Percentiles rank a stretch among this genome's conserved stretches.
phyloP scores from a whole-genome alignment of 30 jellyfish, hydroid and myxozoan species.

The Hydra vulgaris region DNA sequence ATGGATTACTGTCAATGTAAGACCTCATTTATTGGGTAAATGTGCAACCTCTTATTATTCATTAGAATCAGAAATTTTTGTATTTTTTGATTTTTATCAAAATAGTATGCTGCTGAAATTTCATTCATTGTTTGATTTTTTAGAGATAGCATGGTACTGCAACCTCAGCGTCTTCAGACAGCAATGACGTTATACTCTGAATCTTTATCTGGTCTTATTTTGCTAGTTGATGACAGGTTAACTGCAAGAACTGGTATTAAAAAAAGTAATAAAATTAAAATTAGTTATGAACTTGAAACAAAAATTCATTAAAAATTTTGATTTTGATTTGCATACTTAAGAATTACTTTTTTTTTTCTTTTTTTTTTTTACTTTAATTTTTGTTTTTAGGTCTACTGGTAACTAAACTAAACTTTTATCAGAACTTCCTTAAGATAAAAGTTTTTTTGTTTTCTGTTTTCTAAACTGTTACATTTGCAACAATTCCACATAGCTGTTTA shows the following conservation, averaged over 20 bases:
- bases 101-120: no score
- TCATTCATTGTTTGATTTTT: background rate
- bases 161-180: slow-evolving; percentile 88
- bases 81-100: no score
- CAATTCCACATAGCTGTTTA: no score
- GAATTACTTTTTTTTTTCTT: no score
- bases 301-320: no score
- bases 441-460: no score
- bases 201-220: slow-evolving; percentile 57
- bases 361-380: no score
- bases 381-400: no score
- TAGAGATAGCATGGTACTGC: slow-evolving; percentile 76
- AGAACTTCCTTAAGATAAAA: no score
- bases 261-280: slow-evolving; percentile 31
- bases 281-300: slow-evolving; percentile 1
- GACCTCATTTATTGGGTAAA: slow-evolving; percentile 69
- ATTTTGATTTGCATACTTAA: background rate
- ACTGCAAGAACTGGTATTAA: slow-evolving; percentile 60
- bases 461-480: no score
- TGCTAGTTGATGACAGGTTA: slow-evolving; percentile 67
- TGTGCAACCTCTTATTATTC: background rate
- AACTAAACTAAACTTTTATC: no score
- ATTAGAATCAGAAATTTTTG: background rate
- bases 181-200: slow-evolving; percentile 87
- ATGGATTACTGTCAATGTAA: slow-evolving; percentile 59